Base-by-base conservation (phyloP, 2,797 vertebrate species). In the Holocentrus rufus region DNA sequence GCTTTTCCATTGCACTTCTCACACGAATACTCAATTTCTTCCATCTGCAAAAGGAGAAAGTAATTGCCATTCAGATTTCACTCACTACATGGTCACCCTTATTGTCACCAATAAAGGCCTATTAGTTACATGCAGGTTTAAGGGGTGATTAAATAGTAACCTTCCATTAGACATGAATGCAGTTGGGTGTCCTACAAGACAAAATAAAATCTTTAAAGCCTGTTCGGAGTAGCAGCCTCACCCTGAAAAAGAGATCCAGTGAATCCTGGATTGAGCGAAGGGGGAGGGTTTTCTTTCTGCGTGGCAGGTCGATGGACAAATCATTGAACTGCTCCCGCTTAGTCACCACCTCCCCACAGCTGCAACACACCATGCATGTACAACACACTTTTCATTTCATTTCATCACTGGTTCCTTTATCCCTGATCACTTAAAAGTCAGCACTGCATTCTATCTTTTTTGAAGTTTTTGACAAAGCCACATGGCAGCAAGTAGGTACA, bases 1-100 rank as follows among this genome's bases (percentile, higher is more conserved):
- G 94, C 93, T 81, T 98, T 99, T 6, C 96, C 95, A 54, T 92
- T 95, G 90, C 98, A 99, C 81, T 98, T 99, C 84, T 99, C 98
- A 92, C 98, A 99, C 0, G 96, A 97, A 90, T 99, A 99, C 72
- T 99, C 98, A 0, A 99, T 97, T 89, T 99, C 97, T 89, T 99
- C 98, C 89, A 97, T 95, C 98, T 99, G 89, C 31, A 88, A 69
- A 83, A 78, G 53, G 55, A 79, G 77, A 50, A 73, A 18, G 5
- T 27, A 2, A 69, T 10, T 5, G 5, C 60, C 10, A 57, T 17
- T 50, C 20, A 50, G 14, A 6, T 55, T 39, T 25, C 52, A 18
- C 36, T 15, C 47, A 17, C 22, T 15, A 15, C 4, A 57, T 36
- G 17, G 42, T 52, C 14, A 57, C 54, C 66, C 0, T 1, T 47